phyloP scores from a whole-genome alignment of 2,888 invertebrate species.

The Eudasyphora cyanicolor region DNA sequence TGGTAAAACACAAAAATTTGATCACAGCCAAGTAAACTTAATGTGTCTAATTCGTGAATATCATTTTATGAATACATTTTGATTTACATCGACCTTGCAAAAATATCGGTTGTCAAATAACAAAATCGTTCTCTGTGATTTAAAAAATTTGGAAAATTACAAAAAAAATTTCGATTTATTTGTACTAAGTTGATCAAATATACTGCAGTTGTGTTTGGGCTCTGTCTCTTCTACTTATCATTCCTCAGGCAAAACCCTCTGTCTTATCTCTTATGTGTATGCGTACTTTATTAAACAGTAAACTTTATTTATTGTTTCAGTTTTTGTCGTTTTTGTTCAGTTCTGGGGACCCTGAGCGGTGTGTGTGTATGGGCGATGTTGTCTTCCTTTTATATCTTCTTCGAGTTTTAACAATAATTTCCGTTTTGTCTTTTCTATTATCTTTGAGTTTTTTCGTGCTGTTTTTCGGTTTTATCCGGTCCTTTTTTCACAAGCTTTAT shows the following conservation, averaged over 20 bases:
- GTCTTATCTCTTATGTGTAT: neutral
- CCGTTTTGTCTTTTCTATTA: slow-evolving; percentile 58
- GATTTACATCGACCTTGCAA: too few species aligned
- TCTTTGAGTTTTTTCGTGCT: slow-evolving; percentile 30
- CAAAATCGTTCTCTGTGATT: too few species aligned
- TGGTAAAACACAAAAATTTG: too few species aligned
- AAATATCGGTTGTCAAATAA: too few species aligned
- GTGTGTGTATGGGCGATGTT: neutral
- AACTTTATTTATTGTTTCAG: slow-evolving; percentile 59
- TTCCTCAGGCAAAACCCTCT: neutral
- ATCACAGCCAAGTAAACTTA: too few species aligned
- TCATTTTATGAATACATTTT: too few species aligned
- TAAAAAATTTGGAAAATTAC: too few species aligned
- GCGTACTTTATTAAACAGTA: slow-evolving; percentile 39
- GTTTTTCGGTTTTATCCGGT: slow-evolving; percentile 39
- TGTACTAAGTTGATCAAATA: neutral
- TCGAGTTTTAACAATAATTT: slow-evolving; percentile 56
- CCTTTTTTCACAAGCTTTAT: slow-evolving; percentile 54
- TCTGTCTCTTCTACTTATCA: neutral
- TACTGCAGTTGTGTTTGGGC: neutral
- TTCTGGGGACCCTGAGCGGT: too few species aligned
- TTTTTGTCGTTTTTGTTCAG: slow-evolving; percentile 14
- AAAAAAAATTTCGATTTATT: slow-evolving; percentile 7
- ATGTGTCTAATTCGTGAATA: too few species aligned
- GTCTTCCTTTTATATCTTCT: slow-evolving; percentile 25